phyloP scores from a whole-genome alignment of 2,888 invertebrate species.

The Ornithoptera alexandrae region DNA sequence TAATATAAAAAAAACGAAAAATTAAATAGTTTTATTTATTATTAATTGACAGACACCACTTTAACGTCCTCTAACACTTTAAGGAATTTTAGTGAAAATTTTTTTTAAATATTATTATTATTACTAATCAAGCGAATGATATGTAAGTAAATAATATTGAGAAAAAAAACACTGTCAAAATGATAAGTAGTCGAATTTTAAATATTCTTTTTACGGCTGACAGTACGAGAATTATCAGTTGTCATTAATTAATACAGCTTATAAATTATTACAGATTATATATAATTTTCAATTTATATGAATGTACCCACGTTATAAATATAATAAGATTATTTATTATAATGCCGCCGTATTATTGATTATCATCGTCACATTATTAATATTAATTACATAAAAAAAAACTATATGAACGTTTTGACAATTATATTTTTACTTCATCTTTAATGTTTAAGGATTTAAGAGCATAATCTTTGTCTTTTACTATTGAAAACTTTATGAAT shows the following conservation, averaged over 20 bases:
- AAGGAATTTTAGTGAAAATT: no score
- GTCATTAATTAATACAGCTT: background rate
- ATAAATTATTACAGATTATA: background rate
- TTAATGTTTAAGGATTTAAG: no score
- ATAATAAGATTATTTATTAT: background rate
- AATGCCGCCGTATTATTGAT: background rate
- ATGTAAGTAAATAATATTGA: no score
- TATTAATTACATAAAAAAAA: no score
- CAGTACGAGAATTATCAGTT: background rate
- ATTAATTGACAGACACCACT: no score
- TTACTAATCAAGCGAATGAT: no score
- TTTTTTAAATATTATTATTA: no score
- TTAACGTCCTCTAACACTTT: no score
- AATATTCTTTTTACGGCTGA: background rate
- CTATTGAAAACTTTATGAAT: background rate
- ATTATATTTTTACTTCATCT: no score
- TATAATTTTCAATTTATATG: slow-evolving; percentile 1
- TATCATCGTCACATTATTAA: no score
- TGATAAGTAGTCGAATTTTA: background rate
- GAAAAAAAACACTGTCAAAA: background rate
- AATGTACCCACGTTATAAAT: slow-evolving; percentile 15
- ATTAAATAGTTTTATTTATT: background rate
- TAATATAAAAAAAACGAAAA: background rate
- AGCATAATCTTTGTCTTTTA: background rate
- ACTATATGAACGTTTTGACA: no score